Evolutionary conservation across 2,797 vertebrate species (phyloP).

Genomic region (Artibeus jamaicensis): DNA sequence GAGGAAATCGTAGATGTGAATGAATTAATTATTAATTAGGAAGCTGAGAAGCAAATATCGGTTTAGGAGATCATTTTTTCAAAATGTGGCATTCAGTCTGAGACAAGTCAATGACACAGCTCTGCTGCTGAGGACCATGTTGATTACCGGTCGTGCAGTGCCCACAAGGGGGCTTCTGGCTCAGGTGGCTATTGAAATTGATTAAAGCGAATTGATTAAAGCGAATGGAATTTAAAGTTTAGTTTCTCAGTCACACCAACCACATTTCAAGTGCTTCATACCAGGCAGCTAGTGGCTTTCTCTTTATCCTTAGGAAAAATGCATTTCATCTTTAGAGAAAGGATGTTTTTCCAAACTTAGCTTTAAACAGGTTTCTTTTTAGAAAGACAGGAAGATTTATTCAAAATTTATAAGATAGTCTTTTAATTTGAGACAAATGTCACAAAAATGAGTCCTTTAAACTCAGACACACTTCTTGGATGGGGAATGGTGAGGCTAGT

Average conservation of each 20-base stretch:
- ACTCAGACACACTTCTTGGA: not conserved
- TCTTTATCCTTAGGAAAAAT: conserved; percentile 39
- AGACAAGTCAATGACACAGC: not conserved
- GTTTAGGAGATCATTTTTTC: not conserved
- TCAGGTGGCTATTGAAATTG: not conserved
- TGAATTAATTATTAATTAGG: conserved; percentile 30
- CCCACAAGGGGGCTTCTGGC: not conserved
- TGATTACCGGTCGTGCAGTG: not conserved
- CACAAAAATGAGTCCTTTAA: conserved; percentile 15
- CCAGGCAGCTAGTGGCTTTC: not conserved
- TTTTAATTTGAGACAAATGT: conserved; percentile 20
- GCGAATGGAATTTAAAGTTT: not conserved
- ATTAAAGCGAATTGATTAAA: conserved; percentile 37
- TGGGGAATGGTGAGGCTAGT: not conserved
- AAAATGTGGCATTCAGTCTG: not conserved
- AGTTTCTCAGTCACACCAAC: not conserved
- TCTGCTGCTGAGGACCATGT: not conserved
- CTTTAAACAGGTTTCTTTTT: not conserved
- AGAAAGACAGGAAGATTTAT: not conserved
- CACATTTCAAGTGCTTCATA: not conserved
- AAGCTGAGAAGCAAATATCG: not conserved
- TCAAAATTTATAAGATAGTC: conserved; percentile 3
- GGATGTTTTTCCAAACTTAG: not conserved
- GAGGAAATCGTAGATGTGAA: conserved; percentile 12
- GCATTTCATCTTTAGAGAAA: not conserved